Conservation (phyloP, 2,888 invertebrate genomes). For the Lomographa bimaculata region DNA sequence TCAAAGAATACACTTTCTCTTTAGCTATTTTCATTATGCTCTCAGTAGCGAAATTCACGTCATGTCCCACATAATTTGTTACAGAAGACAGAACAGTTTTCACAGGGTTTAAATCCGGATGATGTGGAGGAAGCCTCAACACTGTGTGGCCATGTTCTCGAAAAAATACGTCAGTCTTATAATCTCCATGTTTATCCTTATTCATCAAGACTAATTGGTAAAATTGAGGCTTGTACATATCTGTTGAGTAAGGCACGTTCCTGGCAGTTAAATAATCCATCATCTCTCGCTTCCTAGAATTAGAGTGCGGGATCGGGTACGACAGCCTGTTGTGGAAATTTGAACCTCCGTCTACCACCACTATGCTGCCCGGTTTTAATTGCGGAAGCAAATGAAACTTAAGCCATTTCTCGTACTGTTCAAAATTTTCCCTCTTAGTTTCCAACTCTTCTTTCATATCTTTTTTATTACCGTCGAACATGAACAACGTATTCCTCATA, state of each 20-base stretch:
- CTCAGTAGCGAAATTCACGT: constrained; percentile 33
- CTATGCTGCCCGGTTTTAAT: constrained; percentile 40
- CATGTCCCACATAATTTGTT: constrained; percentile 37
- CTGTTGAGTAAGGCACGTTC: constrained; percentile 39
- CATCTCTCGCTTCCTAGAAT: constrained; percentile 42
- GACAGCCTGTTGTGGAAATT: constrained; percentile 39
- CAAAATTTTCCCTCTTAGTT: constrained; percentile 38
- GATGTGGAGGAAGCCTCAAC: constrained; percentile 36
- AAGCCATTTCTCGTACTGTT: constrained; percentile 43
- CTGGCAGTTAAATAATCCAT: constrained; percentile 42
- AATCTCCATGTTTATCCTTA: constrained; percentile 42
- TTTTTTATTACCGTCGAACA: constrained; percentile 41
- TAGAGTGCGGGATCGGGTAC: constrained; percentile 40
- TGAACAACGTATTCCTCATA: constrained; percentile 37
- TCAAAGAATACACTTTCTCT: constrained; percentile 37
- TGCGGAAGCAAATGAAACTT: constrained; percentile 40
- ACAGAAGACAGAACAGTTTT: constrained; percentile 35
- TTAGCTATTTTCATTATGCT: constrained; percentile 42
- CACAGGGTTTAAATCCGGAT: constrained; percentile 41
- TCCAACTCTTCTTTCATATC: constrained; percentile 41
- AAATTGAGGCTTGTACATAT: constrained; percentile 43
- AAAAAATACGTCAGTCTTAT: constrained; percentile 38
- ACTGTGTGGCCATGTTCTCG: constrained; percentile 40
- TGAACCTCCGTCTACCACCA: constrained; percentile 41
- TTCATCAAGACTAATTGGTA: constrained; percentile 40